Evolutionary conservation across 2,797 vertebrate species (phyloP).

Genomic region (Alfaro cultratus): DNA sequence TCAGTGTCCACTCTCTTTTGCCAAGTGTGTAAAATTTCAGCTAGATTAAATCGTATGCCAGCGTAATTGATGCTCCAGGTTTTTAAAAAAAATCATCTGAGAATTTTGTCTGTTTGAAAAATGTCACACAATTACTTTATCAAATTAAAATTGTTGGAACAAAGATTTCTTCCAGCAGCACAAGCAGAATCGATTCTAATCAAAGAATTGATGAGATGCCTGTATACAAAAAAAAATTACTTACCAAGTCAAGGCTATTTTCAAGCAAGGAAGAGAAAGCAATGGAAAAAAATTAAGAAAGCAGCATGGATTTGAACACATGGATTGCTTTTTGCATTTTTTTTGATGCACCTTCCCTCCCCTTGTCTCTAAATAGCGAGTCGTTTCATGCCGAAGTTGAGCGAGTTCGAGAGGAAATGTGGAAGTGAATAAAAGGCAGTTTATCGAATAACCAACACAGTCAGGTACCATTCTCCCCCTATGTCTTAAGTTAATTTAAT

Average conservation of each 20-base stretch:
- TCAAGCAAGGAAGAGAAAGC: slow-evolving; percentile 39
- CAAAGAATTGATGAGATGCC: slow-evolving; percentile 45
- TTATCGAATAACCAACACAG: slow-evolving; percentile 78
- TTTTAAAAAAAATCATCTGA: too few species aligned
- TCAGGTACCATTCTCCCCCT: slow-evolving; percentile 72
- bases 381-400: slow-evolving; percentile 45
- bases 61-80: slow-evolving; percentile 20
- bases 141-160: slow-evolving; percentile 43
- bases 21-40: neutral
- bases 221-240: slow-evolving; percentile 46
- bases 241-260: slow-evolving; percentile 28
- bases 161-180: slow-evolving; percentile 33
- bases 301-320: neutral
- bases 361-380: slow-evolving; percentile 52
- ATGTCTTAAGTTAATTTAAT: slow-evolving; percentile 78
- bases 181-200: slow-evolving; percentile 33
- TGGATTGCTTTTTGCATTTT: slow-evolving; percentile 14
- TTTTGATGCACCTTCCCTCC: slow-evolving; percentile 23
- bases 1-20: neutral
- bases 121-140: slow-evolving; percentile 44
- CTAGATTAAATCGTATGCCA: slow-evolving; percentile 18
- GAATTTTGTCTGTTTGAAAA: slow-evolving; percentile 35
- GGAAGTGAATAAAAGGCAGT: slow-evolving; percentile 69
- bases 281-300: slow-evolving; percentile 33
- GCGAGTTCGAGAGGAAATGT: slow-evolving; percentile 47